Conservation (phyloP, 2,888 invertebrate species). For the Atrina japonica region DNA sequence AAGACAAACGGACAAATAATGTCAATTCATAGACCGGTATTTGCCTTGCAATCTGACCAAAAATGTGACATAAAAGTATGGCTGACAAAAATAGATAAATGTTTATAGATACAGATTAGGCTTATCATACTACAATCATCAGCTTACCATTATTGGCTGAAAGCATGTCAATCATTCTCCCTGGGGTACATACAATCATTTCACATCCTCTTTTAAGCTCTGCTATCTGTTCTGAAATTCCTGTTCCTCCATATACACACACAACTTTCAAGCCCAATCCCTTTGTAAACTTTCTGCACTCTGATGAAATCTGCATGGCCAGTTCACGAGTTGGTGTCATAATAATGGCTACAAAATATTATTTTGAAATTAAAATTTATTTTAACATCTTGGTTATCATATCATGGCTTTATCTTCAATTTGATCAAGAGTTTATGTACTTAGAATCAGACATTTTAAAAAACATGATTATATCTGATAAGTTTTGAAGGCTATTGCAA, state of each 20-base stretch:
- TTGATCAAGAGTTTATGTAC: no score
- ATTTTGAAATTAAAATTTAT: not conserved
- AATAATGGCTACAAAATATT: constrained; percentile 86
- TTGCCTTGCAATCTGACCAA: no score
- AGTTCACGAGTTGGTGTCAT: constrained; percentile 99
- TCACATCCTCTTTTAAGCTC: constrained; percentile 98
- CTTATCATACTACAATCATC: no score
- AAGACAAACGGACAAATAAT: no score
- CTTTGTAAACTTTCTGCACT: constrained; percentile 96
- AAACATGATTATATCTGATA: no score
- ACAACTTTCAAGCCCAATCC: constrained; percentile 90
- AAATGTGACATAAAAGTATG: no score
- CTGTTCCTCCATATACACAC: constrained; percentile 99
- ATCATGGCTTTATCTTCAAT: no score
- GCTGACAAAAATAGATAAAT: no score
- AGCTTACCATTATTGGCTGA: constrained; percentile 94
- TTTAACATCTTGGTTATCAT: not conserved
- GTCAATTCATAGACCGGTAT: no score
- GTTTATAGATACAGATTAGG: no score
- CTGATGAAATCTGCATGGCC: constrained; percentile 99
- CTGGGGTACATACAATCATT: constrained; percentile 99
- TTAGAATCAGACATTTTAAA: no score
- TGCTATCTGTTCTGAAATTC: constrained; percentile 97
- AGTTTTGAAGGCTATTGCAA: no score
- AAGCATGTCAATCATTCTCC: constrained; percentile 99